Evolutionary conservation across 1,140 invertebrate genomes (phyloP), one percentile per base, ranked within the genome.

Genomic region (Drosophila pandora): DNA sequence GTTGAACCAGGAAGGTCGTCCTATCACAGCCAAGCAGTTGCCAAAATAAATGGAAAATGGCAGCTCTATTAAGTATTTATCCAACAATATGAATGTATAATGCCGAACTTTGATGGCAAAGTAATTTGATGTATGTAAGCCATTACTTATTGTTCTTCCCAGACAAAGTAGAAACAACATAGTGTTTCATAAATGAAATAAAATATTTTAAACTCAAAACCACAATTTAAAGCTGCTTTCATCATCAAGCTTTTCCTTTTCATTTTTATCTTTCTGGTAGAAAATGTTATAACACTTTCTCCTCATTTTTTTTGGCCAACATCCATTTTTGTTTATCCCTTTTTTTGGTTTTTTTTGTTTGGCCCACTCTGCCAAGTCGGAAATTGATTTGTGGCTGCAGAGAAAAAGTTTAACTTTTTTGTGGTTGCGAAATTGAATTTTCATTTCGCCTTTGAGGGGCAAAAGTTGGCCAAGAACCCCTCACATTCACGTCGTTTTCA

Each of bases 351-450:
- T 55, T 55, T 13, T 17, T 9, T 9, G 4, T 21, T 21, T 9
- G 17, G 28, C 12, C 45, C 17, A 12, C 21, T 21, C 43, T 39
- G 65, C 65, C 67, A 57, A 69, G 58, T 74, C 73, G 37, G 25
- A 81, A 85, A 87, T 85, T 85, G 82, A 85, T 85, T 85, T 82
- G 82, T 78, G 77, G 82, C 65, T 52, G 63, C 64, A 22, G 49
- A 28, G 49, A 39, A 75, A 58, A 67, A 25, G 34, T 57, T 6
- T 12, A 62, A 67, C 65, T 87, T 81, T 37, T 69, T 60, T 61
- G 65, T 59, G 54, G 68, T 53, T 8, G 65, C 41, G 34, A 76
- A 84, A 84, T 84, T 68, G 73, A 79, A 75, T 64, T 87, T 59
- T 71, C 57, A 75, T 60, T 58, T 23, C 53, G 28, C 47, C 21